These are phyloP conservation scores for Cabera pusaria DNA, from an alignment of 2,888 invertebrate species.

Conservation along the genomic window DNA sequence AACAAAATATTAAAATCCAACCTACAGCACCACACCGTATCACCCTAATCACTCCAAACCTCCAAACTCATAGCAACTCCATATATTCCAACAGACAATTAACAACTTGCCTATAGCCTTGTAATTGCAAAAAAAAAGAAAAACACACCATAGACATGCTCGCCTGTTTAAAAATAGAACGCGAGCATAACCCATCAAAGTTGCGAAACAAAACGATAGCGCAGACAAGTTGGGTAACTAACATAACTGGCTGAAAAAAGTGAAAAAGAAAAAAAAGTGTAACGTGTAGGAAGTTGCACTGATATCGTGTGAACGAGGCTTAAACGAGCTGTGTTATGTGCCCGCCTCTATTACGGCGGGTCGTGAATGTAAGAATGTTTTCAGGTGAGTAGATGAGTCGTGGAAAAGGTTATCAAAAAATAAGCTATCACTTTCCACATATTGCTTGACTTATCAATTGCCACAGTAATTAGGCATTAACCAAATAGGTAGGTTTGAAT, in stretches of 20 bases:
- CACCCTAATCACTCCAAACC: slow-evolving; percentile 10
- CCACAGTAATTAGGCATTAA: too few relatives aligned
- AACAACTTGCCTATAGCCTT: slow-evolving; percentile 28
- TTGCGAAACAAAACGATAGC: slow-evolving; percentile 39
- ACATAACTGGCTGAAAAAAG: slow-evolving; percentile 35
- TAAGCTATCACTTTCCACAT: too few relatives aligned
- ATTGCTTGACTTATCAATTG: too few relatives aligned
- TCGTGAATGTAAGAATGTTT: slow-evolving; percentile 21
- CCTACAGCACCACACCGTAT: too few relatives aligned
- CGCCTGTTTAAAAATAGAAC: slow-evolving; percentile 25
- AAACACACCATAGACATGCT: too few relatives aligned
- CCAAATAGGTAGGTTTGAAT: too few relatives aligned
- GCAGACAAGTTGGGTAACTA: slow-evolving; percentile 44
- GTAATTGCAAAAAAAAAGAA: slow-evolving; percentile 20
- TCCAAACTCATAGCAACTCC: slow-evolving; percentile 15
- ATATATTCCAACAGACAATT: slow-evolving; percentile 33
- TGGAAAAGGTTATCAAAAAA: too few relatives aligned
- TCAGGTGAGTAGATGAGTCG: slow-evolving; percentile 14
- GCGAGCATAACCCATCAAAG: slow-evolving; percentile 35
- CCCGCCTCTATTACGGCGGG: slow-evolving; percentile 31
- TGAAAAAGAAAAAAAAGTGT: slow-evolving; percentile 24
- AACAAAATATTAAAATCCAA: too few relatives aligned
- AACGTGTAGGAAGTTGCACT: slow-evolving; percentile 38
- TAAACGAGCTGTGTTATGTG: slow-evolving; percentile 45
- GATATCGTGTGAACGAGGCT: slow-evolving; percentile 56